Base-by-base conservation (phyloP, 2,113 vertebrate species). In the Cavia aperea region DNA sequence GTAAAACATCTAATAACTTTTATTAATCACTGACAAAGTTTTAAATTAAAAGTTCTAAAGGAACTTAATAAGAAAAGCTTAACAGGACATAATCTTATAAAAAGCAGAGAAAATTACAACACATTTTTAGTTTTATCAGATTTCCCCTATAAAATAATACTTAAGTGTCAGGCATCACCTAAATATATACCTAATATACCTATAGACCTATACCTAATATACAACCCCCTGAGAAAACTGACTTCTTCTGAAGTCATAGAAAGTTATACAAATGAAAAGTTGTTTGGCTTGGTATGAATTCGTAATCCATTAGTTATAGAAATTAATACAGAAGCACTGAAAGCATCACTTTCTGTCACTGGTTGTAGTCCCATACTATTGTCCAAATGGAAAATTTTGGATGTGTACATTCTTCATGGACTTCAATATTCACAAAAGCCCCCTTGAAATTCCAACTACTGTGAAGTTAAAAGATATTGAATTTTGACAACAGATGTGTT, bases 1-100 rank as follows among this genome's bases (percentile, higher is more conserved):
- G 54, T 21, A 93, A n/a, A 36, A 5, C 31, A 83, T 51, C 1
- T 81, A 10, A 58, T 92, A 23, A 81, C 70, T 62, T 92, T 91
- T 83, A 92, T 54, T 46, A 31, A 91, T 81, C n/a, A 54, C 0
- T 83, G 24, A 84, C 75, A 83, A 0, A 23, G 9, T 73, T 94
- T 91, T 94, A 87, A 84, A 89, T 70, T 90, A 93, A 89, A 92
- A 89, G 75, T 58, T 89, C n/a, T 81, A 79, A 68, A 43, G 3
- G 1, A 11, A 81, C 65, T 91, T 39, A 58, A 58, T 54, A 11
- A 81, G 75, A 81, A 56, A 89, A 72, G 77, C 19, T 65, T 72
- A 81, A 33, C 26, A 39, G 8, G 31, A 91, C 8, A 12, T 66
- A 93, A 93, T 19, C 24, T 79, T 77, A 62, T 51, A 60, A 82